Percentiles rank a stretch among this genome's conserved stretches.
phyloP scores from a whole-genome alignment of 2,797 vertebrate species.

The Semaprochilodus insignis region DNA sequence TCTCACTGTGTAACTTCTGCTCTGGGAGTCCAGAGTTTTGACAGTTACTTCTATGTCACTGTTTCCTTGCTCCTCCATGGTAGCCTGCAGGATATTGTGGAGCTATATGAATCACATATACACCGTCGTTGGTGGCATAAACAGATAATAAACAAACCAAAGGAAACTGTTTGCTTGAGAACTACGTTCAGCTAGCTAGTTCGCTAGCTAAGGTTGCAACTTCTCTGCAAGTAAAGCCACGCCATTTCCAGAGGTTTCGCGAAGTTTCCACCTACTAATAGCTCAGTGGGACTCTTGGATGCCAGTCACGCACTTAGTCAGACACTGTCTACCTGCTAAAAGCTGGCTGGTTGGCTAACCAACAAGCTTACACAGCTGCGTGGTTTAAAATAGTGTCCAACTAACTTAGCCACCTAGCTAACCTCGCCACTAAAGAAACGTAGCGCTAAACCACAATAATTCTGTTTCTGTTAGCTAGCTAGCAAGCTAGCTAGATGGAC shows the following conservation, averaged over 20 bases:
- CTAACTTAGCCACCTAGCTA: no score
- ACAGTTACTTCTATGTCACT: conserved; percentile 87
- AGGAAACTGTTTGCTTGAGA: neutral
- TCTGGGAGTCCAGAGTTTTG: conserved; percentile 94
- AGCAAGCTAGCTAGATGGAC: no score
- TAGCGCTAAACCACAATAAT: no score
- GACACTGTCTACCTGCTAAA: no score
- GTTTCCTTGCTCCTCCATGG: conserved; percentile 84
- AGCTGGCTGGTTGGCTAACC: no score
- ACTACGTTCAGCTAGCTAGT: neutral
- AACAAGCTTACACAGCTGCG: no score
- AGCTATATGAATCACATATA: neutral
- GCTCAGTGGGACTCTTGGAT: neutral
- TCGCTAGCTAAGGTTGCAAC: neutral
- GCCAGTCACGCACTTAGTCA: neutral
- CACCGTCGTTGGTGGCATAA: neutral
- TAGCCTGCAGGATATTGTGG: neutral
- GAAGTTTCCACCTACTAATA: neutral
- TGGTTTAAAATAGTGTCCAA: no score
- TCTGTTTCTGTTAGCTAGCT: no score
- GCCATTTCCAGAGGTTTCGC: neutral
- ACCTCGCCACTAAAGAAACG: no score
- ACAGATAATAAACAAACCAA: neutral
- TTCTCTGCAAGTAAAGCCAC: neutral
- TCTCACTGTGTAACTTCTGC: conserved; percentile 88